These are phyloP conservation scores for Oithona nana DNA, from an alignment of 2,888 invertebrate species.

Conservation along the genomic window DNA sequence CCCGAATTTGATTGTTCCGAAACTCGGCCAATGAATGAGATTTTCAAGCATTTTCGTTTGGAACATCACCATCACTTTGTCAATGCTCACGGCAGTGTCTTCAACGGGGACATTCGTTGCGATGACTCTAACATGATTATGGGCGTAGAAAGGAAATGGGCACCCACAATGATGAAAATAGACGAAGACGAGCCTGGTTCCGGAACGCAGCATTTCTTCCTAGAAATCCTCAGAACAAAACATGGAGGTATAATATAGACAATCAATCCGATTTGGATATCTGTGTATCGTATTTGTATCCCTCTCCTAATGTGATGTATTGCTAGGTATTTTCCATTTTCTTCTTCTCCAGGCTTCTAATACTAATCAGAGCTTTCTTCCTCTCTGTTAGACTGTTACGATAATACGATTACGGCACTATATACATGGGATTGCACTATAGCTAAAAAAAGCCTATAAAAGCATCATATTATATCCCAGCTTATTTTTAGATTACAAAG, in stretches of 20 bases:
- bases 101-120: slow-evolving; percentile 14
- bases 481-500: too few relatives aligned
- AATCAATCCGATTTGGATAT: too few relatives aligned
- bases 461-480: too few relatives aligned
- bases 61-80: slow-evolving; percentile 13
- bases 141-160: slow-evolving; percentile 9
- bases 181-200: background rate
- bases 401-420: too few relatives aligned
- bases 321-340: too few relatives aligned
- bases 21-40: background rate
- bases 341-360: too few relatives aligned
- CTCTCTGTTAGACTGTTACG: too few relatives aligned
- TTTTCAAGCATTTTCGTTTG: slow-evolving; percentile 6
- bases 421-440: too few relatives aligned
- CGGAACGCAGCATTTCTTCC: slow-evolving; percentile 9
- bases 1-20: slow-evolving; percentile 10
- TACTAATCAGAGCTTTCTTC: too few relatives aligned
- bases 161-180: slow-evolving; percentile 9
- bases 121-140: slow-evolving; percentile 13
- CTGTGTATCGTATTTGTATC: too few relatives aligned
- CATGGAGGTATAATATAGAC: background rate
- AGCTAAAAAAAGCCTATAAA: too few relatives aligned
- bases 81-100: slow-evolving; percentile 8
- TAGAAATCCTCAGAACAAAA: slow-evolving; percentile 9
- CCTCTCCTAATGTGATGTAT: too few relatives aligned